Conservation (phyloP, 2,113 vertebrate genomes). For the Calonectris borealis region DNA sequence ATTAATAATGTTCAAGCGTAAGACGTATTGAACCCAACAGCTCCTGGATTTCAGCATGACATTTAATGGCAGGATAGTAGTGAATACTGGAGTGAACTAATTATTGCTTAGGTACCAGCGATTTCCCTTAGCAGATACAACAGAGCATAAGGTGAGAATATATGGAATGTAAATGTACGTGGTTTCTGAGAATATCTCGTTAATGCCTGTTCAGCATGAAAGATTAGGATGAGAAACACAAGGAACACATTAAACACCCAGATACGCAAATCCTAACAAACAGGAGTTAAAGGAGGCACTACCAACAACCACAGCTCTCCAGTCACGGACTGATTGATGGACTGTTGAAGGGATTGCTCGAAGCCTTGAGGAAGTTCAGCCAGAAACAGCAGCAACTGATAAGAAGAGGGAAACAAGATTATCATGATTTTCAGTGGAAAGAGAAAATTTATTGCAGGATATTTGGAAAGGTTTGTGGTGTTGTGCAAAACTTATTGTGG, state of each 20-base stretch:
- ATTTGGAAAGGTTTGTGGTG: background rate
- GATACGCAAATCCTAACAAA: background rate
- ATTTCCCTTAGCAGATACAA: background rate
- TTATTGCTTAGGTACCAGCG: background rate
- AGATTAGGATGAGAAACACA: background rate
- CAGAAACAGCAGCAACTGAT: background rate
- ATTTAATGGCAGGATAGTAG: background rate
- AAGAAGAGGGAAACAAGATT: background rate
- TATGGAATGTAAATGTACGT: accelerated
- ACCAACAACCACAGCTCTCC: background rate
- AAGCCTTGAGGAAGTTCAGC: background rate
- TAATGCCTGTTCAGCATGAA: background rate
- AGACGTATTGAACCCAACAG: background rate
- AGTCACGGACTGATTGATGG: background rate
- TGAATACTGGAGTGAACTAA: background rate
- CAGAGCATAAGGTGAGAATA: background rate
- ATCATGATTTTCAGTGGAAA: background rate
- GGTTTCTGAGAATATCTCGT: background rate
- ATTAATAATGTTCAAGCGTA: background rate
- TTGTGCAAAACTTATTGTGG: background rate
- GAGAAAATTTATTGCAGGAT: background rate
- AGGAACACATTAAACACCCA: background rate
- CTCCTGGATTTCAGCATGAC: background rate
- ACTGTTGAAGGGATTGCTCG: accelerated
- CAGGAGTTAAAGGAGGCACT: background rate